Evolutionary conservation across 2,113 vertebrate species (phyloP).

Genomic region (Pangasianodon hypophthalmus): DNA sequence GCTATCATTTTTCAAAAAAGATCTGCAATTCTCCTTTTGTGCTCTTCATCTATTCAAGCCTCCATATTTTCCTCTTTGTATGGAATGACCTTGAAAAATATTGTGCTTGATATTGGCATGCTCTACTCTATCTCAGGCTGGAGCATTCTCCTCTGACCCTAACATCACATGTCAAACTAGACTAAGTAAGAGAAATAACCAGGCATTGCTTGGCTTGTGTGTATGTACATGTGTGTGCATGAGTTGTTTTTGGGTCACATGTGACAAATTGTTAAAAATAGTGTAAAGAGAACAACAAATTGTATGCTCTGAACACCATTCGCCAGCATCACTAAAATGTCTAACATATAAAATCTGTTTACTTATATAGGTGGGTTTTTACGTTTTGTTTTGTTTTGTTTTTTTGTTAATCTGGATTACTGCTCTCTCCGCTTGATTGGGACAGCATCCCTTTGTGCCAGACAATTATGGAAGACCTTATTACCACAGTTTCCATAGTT

Average conservation of each 20-base stretch:
- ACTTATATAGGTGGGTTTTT: background rate
- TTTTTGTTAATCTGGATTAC: background rate
- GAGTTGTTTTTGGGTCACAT: constrained; percentile 8
- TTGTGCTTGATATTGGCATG: background rate
- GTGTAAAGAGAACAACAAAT: background rate
- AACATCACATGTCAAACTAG: background rate
- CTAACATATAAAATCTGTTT: background rate
- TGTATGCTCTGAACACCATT: constrained; percentile 7
- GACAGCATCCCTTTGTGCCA: background rate
- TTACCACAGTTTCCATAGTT: constrained; percentile 23
- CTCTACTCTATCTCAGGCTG: constrained; percentile 17
- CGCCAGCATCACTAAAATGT: background rate
- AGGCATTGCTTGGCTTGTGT: background rate
- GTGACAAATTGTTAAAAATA: background rate
- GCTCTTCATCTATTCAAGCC: background rate
- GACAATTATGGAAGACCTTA: constrained; percentile 1
- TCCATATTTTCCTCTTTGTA: background rate
- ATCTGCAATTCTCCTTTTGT: background rate
- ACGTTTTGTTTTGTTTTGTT: background rate
- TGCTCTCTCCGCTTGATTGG: background rate
- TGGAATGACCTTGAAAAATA: constrained; percentile 33
- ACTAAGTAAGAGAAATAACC: constrained; percentile 32
- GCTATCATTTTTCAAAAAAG: background rate
- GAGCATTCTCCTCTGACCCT: constrained; percentile 6
- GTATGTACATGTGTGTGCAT: background rate